Base-by-base conservation (phyloP, 2,113 vertebrate genomes). In the Alligator sinensis region DNA sequence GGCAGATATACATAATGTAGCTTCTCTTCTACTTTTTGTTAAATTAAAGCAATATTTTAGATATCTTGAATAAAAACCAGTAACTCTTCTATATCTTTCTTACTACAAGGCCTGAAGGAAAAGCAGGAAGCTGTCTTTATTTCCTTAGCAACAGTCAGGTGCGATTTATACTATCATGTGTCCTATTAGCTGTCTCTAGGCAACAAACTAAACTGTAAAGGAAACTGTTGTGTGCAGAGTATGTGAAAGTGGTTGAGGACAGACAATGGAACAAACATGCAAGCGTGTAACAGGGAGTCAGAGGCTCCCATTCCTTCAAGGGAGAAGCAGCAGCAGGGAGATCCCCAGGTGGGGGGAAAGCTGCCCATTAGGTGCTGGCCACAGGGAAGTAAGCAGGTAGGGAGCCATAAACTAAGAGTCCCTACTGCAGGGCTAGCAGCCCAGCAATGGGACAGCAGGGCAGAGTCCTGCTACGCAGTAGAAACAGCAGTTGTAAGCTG, bases 101-200 rank as follows among this genome's bases (percentile, higher is more conserved):
- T 79, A 17, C 86, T 93, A 78, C 59, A 78, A 90, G 74, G 86
- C 92, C 91, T 95, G 89, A 96, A 94, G 95, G 75, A 96, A 96
- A 97, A 95, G 86, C 63, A 88, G 75, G 84, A 96, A 91, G 96
- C 21, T 4, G 82, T 94, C 78, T 90, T 13, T 89, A 96, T 97
- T 97, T 95, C 96, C 97, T 92, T 97, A 97, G 98, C 96, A 98
- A 98, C 97, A 88, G 94, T 88, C 90, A 96, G 95, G 92, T 97
- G 96, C 96, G 95, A 97, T 96, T 94, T 96, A 80, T 96, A 72
- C 64, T 80, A 74, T 90, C 90, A 60, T 92, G 87, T 21, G 24
- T 95, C 90, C 92, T 89, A 94, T 97, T 95, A 97, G 82, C 92
- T 97, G 97, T 97, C 94, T 97, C 97, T 74, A 95, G 94, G 97